Conservation (phyloP, 2,888 invertebrate species). For the Eupithecia exiguata region DNA sequence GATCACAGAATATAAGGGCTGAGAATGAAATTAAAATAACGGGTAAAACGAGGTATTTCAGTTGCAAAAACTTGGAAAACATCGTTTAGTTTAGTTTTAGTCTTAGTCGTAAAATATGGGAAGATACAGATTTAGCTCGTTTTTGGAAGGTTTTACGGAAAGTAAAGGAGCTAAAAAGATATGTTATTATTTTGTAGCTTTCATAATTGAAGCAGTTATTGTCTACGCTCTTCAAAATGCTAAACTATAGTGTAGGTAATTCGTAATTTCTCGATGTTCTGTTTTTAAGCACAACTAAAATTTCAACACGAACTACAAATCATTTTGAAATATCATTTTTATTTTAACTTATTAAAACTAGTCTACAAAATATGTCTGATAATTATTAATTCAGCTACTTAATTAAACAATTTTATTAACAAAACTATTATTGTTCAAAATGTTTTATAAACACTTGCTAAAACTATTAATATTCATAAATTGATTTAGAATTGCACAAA, state of each 20-base stretch:
- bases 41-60: slow-evolving; percentile 48
- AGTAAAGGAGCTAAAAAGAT: slow-evolving; percentile 8
- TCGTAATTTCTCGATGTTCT: slow-evolving; percentile 58
- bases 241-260: slow-evolving; percentile 42
- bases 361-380: slow-evolving; percentile 26
- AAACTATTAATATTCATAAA: slow-evolving; percentile 55
- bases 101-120: slow-evolving; percentile 31
- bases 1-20: slow-evolving; percentile 57
- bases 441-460: slow-evolving; percentile 48
- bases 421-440: slow-evolving; percentile 34
- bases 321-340: not conserved
- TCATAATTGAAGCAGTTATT: not conserved
- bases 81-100: slow-evolving; percentile 30
- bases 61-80: slow-evolving; percentile 50
- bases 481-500: slow-evolving; percentile 46
- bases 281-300: slow-evolving; percentile 29
- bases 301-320: not conserved
- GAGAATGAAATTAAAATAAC: slow-evolving; percentile 36
- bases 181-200: slow-evolving; percentile 8
- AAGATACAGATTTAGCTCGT: slow-evolving; percentile 20
- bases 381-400: slow-evolving; percentile 9
- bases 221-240: not conserved
- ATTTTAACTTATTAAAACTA: slow-evolving; percentile 18
- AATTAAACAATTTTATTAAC: slow-evolving; percentile 20
- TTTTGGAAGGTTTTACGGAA: slow-evolving; percentile 11